Evolutionary conservation across 2,113 vertebrate species (phyloP).

Genomic region (Cyprinodon tularosa): DNA sequence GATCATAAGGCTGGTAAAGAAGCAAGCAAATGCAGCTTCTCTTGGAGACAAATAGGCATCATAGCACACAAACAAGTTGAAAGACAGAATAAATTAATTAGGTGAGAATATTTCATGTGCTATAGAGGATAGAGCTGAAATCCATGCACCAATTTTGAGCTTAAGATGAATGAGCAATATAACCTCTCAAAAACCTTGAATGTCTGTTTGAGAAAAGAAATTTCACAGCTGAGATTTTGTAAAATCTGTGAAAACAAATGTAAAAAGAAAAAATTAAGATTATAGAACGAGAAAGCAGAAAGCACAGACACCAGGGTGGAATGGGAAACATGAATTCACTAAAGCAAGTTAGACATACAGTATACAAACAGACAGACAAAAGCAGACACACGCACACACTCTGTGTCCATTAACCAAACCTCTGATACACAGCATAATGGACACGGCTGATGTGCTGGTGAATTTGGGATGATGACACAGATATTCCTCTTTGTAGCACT

Average conservation of each 20-base stretch:
- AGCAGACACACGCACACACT: constrained; percentile 48
- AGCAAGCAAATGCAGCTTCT: constrained; percentile 43
- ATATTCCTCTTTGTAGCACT: constrained; percentile 82
- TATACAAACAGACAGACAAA: constrained; percentile 29
- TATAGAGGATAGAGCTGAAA: constrained; percentile 42
- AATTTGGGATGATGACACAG: constrained; percentile 81
- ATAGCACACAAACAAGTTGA: constrained; percentile 62
- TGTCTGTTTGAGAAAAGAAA: constrained; percentile 41
- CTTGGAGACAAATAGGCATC: constrained; percentile 54
- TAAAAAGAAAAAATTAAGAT: background rate
- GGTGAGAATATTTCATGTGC: constrained; percentile 39
- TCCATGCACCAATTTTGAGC: constrained; percentile 42
- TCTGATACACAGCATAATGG: constrained; percentile 70
- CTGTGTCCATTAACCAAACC: constrained; percentile 68
- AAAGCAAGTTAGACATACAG: constrained; percentile 8
- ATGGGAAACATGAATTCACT: constrained; percentile 15
- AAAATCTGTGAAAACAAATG: constrained; percentile 27
- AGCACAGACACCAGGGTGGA: constrained; percentile 19
- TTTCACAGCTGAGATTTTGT: constrained; percentile 44
- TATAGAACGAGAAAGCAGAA: constrained; percentile 7
- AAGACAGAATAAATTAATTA: constrained; percentile 53
- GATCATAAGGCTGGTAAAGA: constrained; percentile 51
- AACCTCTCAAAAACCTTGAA: constrained; percentile 46
- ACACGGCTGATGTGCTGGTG: constrained; percentile 76
- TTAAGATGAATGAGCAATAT: constrained; percentile 47